These are phyloP conservation scores for Kryptolebias ocellatus DNA, from an alignment of 2,797 vertebrate genomes.

Conservation along the genomic window DNA sequence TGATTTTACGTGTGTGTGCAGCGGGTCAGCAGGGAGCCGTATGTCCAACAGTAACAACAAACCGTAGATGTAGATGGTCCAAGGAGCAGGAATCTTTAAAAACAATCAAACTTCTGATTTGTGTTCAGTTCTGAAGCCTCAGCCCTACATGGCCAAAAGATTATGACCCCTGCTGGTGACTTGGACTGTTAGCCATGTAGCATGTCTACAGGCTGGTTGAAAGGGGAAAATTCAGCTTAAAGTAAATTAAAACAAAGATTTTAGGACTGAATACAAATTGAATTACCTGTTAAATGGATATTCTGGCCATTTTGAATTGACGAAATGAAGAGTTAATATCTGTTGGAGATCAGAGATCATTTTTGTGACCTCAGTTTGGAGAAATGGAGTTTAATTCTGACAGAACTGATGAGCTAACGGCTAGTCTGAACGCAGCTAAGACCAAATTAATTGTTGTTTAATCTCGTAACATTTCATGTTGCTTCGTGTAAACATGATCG, in stretches of 20 bases:
- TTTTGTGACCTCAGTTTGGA: too few species aligned
- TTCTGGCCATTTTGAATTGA: too few species aligned
- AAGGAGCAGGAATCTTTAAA: conserved; percentile 20
- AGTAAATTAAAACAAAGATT: conserved; percentile 11
- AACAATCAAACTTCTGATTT: background rate
- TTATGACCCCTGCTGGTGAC: too few species aligned
- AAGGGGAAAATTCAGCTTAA: background rate
- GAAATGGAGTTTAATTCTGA: too few species aligned
- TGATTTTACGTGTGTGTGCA: conserved; percentile 83
- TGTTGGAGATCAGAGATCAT: too few species aligned
- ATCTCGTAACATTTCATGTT: too few species aligned
- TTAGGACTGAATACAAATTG: conserved; percentile 50
- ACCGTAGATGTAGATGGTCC: conserved; percentile 69
- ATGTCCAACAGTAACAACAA: conserved; percentile 76
- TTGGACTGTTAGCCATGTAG: background rate
- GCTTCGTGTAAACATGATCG: too few species aligned
- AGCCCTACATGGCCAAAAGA: background rate
- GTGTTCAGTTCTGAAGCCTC: conserved; percentile 55
- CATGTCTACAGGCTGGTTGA: background rate
- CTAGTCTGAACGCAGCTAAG: too few species aligned
- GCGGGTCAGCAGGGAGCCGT: conserved; percentile 83
- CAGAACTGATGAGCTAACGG: too few species aligned
- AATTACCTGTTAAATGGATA: background rate
- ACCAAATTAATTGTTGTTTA: too few species aligned
- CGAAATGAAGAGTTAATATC: too few species aligned